These are phyloP conservation scores for Acipenser transmontanus DNA, from an alignment of 2,797 vertebrate genomes.

Conservation along the genomic window DNA sequence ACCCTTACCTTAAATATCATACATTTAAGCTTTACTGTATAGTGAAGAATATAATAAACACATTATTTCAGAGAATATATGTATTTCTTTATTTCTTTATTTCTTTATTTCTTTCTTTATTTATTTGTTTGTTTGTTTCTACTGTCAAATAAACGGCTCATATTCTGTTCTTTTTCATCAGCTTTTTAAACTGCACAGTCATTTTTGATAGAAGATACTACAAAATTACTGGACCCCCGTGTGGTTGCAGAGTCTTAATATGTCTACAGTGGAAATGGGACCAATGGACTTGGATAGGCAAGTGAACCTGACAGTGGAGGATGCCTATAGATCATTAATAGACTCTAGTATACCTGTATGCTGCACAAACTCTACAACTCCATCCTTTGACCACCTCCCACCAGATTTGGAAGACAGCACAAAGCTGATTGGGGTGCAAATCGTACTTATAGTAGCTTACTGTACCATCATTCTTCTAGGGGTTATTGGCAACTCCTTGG, in stretches of 20 bases:
- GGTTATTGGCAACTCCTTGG: constrained; percentile 81
- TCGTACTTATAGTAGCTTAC: constrained; percentile 87
- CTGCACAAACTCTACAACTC: constrained; percentile 21
- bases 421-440: constrained; percentile 74
- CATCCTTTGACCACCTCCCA: constrained; percentile 20
- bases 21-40: too few species aligned
- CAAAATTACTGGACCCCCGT: background rate
- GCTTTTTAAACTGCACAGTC: too few species aligned
- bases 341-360: constrained; percentile 34
- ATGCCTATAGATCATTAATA: constrained; percentile 17
- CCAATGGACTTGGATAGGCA: constrained; percentile 38
- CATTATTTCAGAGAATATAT: too few species aligned
- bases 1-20: too few species aligned
- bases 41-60: too few species aligned
- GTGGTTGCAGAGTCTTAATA: constrained; percentile 28
- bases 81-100: too few species aligned
- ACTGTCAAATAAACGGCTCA: too few species aligned
- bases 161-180: too few species aligned
- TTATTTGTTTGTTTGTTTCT: too few species aligned
- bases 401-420: constrained; percentile 72
- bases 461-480: constrained; percentile 86
- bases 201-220: too few species aligned
- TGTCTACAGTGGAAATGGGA: constrained; percentile 19
- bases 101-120: too few species aligned
- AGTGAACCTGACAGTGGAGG: constrained; percentile 34